These are phyloP conservation scores for Discoglossus pictus DNA, from an alignment of 2,797 vertebrate species.

Conservation along the genomic window DNA sequence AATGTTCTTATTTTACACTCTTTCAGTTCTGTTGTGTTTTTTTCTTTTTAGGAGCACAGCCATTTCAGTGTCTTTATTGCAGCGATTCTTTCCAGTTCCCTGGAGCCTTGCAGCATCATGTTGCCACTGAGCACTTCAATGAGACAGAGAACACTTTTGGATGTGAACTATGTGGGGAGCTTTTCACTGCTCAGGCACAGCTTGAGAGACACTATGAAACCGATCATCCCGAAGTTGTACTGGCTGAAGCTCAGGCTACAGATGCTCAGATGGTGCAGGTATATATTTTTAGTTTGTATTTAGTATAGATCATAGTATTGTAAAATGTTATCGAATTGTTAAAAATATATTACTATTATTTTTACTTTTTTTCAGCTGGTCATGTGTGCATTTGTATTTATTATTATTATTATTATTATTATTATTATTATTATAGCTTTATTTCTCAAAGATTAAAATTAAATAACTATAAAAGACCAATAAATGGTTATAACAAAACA, in stretches of 20 bases:
- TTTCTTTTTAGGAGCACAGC: conserved; percentile 54
- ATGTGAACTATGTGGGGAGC: conserved; percentile 76
- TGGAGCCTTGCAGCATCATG: conserved; percentile 76
- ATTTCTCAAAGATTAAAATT: too few relatives aligned
- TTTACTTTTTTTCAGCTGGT: too few relatives aligned
- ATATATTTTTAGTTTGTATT: conserved; percentile 9
- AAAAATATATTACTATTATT: too few relatives aligned
- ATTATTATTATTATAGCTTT: too few relatives aligned
- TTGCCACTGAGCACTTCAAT: conserved; percentile 66
- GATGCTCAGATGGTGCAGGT: conserved; percentile 70
- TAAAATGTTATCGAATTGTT: too few relatives aligned
- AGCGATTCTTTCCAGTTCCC: conserved; percentile 65
- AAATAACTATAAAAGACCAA: too few relatives aligned
- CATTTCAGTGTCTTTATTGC: conserved; percentile 69
- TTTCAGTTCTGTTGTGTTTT: background rate
- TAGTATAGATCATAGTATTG: too few relatives aligned
- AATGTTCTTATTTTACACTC: too few relatives aligned
- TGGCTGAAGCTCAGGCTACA: conserved; percentile 56
- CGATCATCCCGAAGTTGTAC: conserved; percentile 69
- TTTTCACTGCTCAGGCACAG: conserved; percentile 71
- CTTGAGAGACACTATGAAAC: conserved; percentile 77
- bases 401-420: too few relatives aligned
- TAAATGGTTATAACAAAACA: too few relatives aligned
- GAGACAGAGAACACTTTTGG: conserved; percentile 65
- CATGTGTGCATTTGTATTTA: too few relatives aligned